These are phyloP conservation scores for Phlogophora meticulosa DNA, from an alignment of 2,888 invertebrate genomes.

Conservation along the genomic window DNA sequence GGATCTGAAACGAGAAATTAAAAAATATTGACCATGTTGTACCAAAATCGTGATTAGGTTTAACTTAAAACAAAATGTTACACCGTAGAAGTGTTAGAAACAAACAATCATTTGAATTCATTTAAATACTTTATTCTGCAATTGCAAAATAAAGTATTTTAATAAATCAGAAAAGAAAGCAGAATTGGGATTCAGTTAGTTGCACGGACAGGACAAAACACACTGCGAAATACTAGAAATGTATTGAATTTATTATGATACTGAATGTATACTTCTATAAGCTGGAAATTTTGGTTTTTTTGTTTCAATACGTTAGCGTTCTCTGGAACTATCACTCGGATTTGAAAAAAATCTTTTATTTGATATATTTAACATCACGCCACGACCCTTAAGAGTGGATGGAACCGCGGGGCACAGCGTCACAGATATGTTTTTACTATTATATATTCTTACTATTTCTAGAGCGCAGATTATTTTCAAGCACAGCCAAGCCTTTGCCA, in stretches of 20 bases:
- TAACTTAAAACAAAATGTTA: background rate
- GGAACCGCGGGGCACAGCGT: too few relatives aligned
- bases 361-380: too few relatives aligned
- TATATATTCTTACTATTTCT: slow-evolving; percentile 18
- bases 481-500: slow-evolving; percentile 45
- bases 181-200: background rate
- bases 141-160: too few relatives aligned
- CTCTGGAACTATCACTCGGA: too few relatives aligned
- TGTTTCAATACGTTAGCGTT: too few relatives aligned
- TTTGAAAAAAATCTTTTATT: too few relatives aligned
- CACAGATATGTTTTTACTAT: slow-evolving; percentile 44
- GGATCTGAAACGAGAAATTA: slow-evolving; percentile 63
- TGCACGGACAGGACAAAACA: background rate
- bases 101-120: background rate
- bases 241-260: too few relatives aligned
- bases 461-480: slow-evolving; percentile 48
- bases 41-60: background rate
- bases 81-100: background rate
- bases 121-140: background rate
- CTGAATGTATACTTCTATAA: too few relatives aligned
- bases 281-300: too few relatives aligned
- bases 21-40: background rate
- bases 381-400: too few relatives aligned
- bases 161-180: too few relatives aligned
- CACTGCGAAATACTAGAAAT: background rate